Evolutionary conservation across 1,140 invertebrate species (phyloP), one percentile per base, ranked within the genome.

Genomic region (Drosophila quadrilineata): DNA sequence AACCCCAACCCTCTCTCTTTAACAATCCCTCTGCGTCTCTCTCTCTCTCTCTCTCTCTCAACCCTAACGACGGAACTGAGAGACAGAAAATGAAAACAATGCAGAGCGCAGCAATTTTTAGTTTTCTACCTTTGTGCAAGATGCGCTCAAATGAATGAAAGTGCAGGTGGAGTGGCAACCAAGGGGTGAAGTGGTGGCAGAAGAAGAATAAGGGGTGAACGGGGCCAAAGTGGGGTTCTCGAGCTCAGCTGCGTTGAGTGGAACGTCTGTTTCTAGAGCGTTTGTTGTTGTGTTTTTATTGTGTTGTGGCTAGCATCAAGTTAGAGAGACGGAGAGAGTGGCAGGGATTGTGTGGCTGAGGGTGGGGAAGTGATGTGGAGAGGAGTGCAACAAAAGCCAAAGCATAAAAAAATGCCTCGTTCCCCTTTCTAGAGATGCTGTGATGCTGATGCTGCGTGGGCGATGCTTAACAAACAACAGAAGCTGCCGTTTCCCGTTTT

Each of bases 401-500:
- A 63, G 64, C 79, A 58, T 21, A 73, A 59, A 70, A 77, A 84
- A 84, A 73, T 84, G 72, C 70, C 77, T 70, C 70, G 70, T 80
- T 59, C 76, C n/a, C 60, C 21, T 24, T 50, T 21, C 35, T 59
- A 33, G 22, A 28, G 46, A 14, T 67, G 48, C 14, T 48, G 41
- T 9, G 14, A 17, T 73, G 63, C 35, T 69, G 60, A 33, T 77
- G 66, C 67, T 80, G 79, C 77, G 77, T 82, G 77, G 79, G 77
- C 73, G 69, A 77, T 84, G 77, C 77, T 82, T 71, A 82, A 84
- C 77, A 84, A 82, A 82, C 76, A 82, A 84, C 77, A 82, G 77
- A 82, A 84, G 77, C 77, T 84, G 73, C 77, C 71, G 77, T 73
- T 82, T 82, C 77, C 77, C 77, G 77, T 84, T 82, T 82, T 84